Evolutionary conservation across 2,113 vertebrate species (phyloP), one percentile per base, ranked within the genome.

Genomic region (Mobula hypostoma): DNA sequence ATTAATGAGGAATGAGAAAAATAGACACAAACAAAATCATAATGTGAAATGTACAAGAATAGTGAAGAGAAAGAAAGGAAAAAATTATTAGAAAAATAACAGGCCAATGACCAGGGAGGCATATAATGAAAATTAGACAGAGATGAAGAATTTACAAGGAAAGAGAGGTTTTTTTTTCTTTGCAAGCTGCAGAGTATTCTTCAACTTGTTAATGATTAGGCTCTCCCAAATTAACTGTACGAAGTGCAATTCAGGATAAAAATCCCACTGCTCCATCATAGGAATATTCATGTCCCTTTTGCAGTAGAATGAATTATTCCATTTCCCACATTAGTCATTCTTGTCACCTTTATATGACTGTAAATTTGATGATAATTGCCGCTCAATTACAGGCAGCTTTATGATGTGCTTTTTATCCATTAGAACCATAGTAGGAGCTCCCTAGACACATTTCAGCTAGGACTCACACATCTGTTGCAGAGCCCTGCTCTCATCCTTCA

Each of bases 331-430:
- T 88, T 61, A 88, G 27, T 88, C 85, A 32, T 61, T 36, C 77
- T 79, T 66, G 85, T 88, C 56, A 27, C 27, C 85, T 88, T 32
- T 88, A n/a, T 88, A 17, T 29, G 58, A 88, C 29, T 88, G 27
- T 66, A 29, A 88, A 88, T 63, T 17, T 88, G 29, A 63, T 29
- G 56, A 88, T 88, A 88, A 32, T 63, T 88, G 85, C 27, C 58
- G 19, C 85, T 88, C 29, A 88, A 66, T 88, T 88, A 88, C n/a
- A n/a, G 85, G n/a, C 58, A 88, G 58, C 14, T 88, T 88, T 63
- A n/a, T 66, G 85, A 32, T 29, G 61, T 63, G 29, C 12, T 61
- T n/a, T 63, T 15, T 66, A 32, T 32, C 58, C 58, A 88, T n/a
- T 66, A n/a, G 58, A 63, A 29, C 61, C 14, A 7, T 21, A 61